phyloP scores from a whole-genome alignment of 2,888 invertebrate species.

The Lymantria monacha region DNA sequence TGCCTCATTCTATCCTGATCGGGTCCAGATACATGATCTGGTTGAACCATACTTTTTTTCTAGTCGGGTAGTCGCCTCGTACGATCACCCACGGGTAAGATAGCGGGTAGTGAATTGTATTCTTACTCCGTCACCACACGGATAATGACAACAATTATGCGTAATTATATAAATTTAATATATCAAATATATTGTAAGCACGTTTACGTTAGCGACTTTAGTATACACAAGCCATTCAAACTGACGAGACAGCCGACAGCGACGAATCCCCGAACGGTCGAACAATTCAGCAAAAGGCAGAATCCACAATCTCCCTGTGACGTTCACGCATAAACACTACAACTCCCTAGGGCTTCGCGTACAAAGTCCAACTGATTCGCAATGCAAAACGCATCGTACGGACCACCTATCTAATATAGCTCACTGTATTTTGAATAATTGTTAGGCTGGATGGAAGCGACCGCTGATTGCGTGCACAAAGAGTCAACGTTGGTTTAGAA shows the following conservation, averaged over 20 bases:
- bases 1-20: too few relatives aligned
- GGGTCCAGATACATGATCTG: too few relatives aligned
- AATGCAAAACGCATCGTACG: constrained; percentile 78
- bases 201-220: too few relatives aligned
- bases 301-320: constrained; percentile 61
- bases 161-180: too few relatives aligned
- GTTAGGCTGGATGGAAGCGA: constrained; percentile 49
- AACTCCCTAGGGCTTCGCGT: constrained; percentile 57
- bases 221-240: background rate
- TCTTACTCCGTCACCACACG: too few relatives aligned
- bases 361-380: constrained; percentile 77
- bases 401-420: constrained; percentile 78
- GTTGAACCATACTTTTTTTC: too few relatives aligned
- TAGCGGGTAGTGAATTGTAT: too few relatives aligned
- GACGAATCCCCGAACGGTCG: background rate
- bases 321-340: constrained; percentile 62
- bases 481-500: constrained; percentile 61
- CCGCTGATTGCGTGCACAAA: constrained; percentile 70
- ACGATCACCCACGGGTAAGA: too few relatives aligned
- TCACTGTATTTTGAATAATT: constrained; percentile 81
- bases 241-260: background rate
- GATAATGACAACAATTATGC: too few relatives aligned
- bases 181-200: too few relatives aligned
- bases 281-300: constrained; percentile 67
- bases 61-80: too few relatives aligned